These are phyloP conservation scores for Argentina silus DNA, from an alignment of 2,797 vertebrate species.

Conservation along the genomic window DNA sequence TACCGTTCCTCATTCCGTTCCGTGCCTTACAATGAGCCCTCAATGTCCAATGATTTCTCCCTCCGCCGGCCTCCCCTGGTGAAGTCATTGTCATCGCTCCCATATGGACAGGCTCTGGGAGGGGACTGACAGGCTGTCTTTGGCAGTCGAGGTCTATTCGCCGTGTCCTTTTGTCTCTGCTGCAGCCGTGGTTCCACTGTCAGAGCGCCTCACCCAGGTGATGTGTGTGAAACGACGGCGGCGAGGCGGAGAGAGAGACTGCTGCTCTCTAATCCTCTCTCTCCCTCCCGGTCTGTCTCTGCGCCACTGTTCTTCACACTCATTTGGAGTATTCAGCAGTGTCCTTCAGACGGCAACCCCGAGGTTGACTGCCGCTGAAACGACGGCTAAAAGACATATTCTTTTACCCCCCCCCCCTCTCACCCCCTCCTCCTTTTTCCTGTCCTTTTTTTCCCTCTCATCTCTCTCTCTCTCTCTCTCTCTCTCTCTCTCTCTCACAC, in stretches of 20 bases:
- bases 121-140: neutral
- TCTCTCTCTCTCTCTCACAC: conserved; percentile 51
- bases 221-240: conserved; percentile 1
- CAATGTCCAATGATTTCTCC: no score
- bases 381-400: conserved; percentile 56
- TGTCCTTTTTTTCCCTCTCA: neutral
- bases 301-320: neutral
- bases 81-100: no score
- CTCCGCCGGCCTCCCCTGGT: no score
- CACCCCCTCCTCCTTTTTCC: neutral
- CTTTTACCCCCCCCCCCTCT: conserved; percentile 17
- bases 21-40: no score
- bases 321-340: conserved; percentile 62
- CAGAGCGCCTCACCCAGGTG: neutral
- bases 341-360: conserved; percentile 73
- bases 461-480: conserved; percentile 11
- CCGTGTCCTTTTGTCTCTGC: neutral
- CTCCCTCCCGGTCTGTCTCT: neutral
- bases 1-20: neutral
- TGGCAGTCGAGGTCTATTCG: neutral
- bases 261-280: conserved; percentile 3
- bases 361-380: conserved; percentile 63
- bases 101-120: neutral
- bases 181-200: neutral
- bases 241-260: conserved; percentile 3